Base-by-base conservation (phyloP, 64 coral and sea anemone species). In the Pocillopora damicornis region DNA sequence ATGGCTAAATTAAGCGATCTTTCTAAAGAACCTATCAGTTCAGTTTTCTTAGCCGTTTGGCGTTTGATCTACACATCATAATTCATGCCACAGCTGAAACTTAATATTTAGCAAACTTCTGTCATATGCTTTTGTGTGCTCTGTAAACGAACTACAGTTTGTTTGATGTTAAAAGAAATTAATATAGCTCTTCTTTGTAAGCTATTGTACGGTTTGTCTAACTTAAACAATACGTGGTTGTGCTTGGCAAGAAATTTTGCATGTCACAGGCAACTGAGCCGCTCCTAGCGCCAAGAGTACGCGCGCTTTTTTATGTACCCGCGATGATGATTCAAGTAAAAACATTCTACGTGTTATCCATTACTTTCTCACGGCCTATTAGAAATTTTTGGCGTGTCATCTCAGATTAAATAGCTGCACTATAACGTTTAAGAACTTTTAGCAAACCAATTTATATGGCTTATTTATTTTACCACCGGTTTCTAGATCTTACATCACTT, bases 121-220 rank as follows among this genome's bases (percentile, higher is more conserved):
- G 67, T 71, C 67, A 71, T 71, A n/a, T n/a, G 67, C 18, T 23
- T 71, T 71, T 71, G 67, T 71, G 67, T 71, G n/a, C 25, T 71
- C 30, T 71, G 67, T 71, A 71, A 71, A 71, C 67, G 22, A n/a
- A 71, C 11, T 20, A 23, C 11, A 71, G 67, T n/a, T 71, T 71
- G 67, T 71, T 71, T 71, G 67, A 71, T 5, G n/a, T 71, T 30
- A 71, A 71, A 71, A 71, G 67, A 8, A 71, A n/a, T 25, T 51
- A 51, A 51, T 51, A 51, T 51, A 4, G 42, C 42, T 7, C 7
- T 51, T 51, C 42, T 51, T 51, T 51, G 42, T 23, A 71, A 71
- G 20, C 67, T n/a, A 23, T 71, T 71, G 1, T 67, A 67, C 22
- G 5, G 22, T 22, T 23, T 71, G 25, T 23, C 67, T 23, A 26